Conservation (phyloP, 2,797 vertebrate species). For the Cercopithecus diana region DNA sequence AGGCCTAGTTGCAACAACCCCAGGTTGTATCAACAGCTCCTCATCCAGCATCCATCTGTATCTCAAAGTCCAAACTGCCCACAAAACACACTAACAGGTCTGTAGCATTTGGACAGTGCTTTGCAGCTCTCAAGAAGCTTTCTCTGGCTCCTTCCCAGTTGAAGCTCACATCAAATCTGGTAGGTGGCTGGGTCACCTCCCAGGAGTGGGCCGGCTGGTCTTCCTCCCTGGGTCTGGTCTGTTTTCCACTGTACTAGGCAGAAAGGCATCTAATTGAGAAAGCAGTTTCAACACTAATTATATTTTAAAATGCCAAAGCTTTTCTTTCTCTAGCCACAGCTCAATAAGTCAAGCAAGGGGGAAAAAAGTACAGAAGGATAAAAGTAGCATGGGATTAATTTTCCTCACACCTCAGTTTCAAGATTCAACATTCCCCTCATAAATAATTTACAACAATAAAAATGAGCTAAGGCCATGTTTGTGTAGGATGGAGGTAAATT, state of each 20-base stretch:
- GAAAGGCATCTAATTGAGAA: background rate
- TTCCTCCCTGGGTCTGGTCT: background rate
- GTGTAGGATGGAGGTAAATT: constrained; percentile 78
- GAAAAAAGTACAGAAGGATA: constrained; percentile 56
- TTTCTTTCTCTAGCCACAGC: constrained; percentile 9
- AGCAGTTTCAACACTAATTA: constrained; percentile 45
- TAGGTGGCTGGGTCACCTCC: background rate
- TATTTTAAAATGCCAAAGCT: constrained; percentile 60
- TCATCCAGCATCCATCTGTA: background rate
- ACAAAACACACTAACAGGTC: too few relatives aligned
- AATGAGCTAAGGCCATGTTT: constrained; percentile 79
- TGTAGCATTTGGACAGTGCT: background rate
- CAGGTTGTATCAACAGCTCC: background rate
- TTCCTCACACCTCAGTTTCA: constrained; percentile 71
- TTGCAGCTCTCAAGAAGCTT: background rate
- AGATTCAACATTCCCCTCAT: constrained; percentile 75
- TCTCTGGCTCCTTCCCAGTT: background rate
- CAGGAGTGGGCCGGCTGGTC: background rate
- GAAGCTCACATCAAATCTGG: background rate
- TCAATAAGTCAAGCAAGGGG: constrained; percentile 35
- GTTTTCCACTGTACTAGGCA: background rate
- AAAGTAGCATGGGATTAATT: constrained; percentile 78
- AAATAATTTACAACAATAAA: constrained; percentile 82
- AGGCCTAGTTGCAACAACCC: background rate
- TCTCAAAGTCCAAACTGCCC: background rate